Evolutionary conservation across 2,888 invertebrate species (phyloP), one percentile per base, ranked within the genome.

Genomic region (Prosapia bicincta): DNA sequence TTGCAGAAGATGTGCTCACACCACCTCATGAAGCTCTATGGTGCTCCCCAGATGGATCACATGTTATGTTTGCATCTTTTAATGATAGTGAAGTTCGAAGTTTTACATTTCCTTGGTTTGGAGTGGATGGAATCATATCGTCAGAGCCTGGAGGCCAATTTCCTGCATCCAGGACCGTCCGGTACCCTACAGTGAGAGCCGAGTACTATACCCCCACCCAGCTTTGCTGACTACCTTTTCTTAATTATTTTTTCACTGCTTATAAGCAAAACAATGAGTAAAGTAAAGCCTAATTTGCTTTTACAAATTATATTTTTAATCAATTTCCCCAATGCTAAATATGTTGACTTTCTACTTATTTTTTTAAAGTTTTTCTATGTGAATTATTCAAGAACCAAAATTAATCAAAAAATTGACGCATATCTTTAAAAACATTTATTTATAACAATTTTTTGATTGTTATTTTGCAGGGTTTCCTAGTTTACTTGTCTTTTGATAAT

Each of bases 11-110:
- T 87, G 92, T 97, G 83, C 88, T 97, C 83, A 90, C 91, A 80
- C 86, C 81, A 82, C 86, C 81, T 82, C 92, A 90, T 76, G 90
- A 94, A 83, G 97, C 97, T 69, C 87, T 94, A 81, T 98, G 98
- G 98, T 91, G 93, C 84, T 94, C 92, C 0, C 87, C 89, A 23
- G 93, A 94, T 84, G 96, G 96, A 71, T 89, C 90, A 54, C 91
- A 92, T 82, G 89, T 98, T 77, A 89, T 97, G 84, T 98, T 91
- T 86, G 94, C 93, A 73, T 90, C 92, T 80, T 96, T 95, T 86
- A 94, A 96, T 87, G 96, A 96, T 86, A 90, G 90, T 75, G 88
- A 89, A 79, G 94, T 94, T 74, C 91, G 92, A 66, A 89, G 90
- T 83, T 88, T 94, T 85, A 90, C 90, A 82, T 94, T 93, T 86